phyloP scores from a whole-genome alignment of 2,888 invertebrate genomes.

The Meliscaeva auricollis region DNA sequence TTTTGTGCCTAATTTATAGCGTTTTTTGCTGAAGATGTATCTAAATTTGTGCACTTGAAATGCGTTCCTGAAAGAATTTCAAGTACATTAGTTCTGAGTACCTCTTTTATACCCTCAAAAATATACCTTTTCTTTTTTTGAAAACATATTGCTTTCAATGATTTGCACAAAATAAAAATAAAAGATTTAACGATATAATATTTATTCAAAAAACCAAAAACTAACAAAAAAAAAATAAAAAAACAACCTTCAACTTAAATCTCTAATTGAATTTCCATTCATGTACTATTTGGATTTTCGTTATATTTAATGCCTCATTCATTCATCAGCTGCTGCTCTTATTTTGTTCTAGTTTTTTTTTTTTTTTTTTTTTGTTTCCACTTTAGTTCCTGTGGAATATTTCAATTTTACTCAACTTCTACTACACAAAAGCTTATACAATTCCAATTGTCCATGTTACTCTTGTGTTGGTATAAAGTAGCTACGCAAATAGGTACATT shows the following conservation, averaged over 20 bases:
- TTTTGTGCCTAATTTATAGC: no score
- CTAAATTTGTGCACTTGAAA: no score
- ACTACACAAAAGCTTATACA: constrained; percentile 52
- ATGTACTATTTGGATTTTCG: constrained; percentile 2
- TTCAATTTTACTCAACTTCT: constrained; percentile 47
- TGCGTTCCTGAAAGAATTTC: no score
- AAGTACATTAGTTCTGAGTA: no score
- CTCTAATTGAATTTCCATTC: constrained; percentile 9
- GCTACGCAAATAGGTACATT: constrained; percentile 40
- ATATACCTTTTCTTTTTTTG: no score
- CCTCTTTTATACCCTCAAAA: no score
- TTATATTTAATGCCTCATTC: constrained; percentile 4
- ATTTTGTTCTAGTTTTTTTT: constrained; percentile 12
- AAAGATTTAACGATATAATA: no score
- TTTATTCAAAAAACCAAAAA: no score
- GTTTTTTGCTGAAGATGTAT: no score
- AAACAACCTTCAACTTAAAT: background rate
- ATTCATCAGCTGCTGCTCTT: constrained; percentile 14
- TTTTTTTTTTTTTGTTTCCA: background rate
- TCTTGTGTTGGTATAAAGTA: constrained; percentile 14
- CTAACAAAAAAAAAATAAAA: no score
- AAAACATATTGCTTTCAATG: no score
- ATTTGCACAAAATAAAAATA: no score
- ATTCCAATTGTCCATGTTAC: constrained; percentile 49
- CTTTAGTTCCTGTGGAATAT: background rate